Evolutionary conservation across 2,113 vertebrate genomes (phyloP).

Genomic region (Peromyscus polionotus): DNA sequence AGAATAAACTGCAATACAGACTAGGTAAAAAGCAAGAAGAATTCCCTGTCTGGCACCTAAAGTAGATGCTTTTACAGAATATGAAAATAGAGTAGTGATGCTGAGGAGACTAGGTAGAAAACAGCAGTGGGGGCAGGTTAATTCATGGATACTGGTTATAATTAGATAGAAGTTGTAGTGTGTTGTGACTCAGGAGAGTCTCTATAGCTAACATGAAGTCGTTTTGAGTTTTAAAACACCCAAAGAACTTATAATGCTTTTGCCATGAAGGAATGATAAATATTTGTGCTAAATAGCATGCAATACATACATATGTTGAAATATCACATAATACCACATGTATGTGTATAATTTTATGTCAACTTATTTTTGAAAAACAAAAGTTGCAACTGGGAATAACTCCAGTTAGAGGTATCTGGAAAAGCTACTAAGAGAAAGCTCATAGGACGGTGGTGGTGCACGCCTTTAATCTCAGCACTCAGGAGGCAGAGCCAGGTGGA

Average conservation of each 20-base stretch:
- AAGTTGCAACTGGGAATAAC: background rate
- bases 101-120: background rate
- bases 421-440: constrained; percentile 13
- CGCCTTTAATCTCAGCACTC: no score
- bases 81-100: background rate
- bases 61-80: background rate
- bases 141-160: background rate
- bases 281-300: background rate
- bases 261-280: background rate
- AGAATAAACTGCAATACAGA: constrained; percentile 25
- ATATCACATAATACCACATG: background rate
- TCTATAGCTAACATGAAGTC: background rate
- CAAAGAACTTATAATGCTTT: background rate
- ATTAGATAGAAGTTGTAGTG: background rate
- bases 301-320: background rate
- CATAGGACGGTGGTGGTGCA: no score
- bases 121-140: background rate
- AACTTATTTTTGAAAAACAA: background rate
- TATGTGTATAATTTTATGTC: background rate
- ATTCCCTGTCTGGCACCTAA: background rate
- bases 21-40: background rate
- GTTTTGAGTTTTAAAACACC: background rate
- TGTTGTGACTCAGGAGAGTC: background rate
- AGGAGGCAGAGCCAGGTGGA: no score
- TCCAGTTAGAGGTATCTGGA: constrained; percentile 2